These are phyloP conservation scores for Ceryle rudis DNA, from an alignment of 2,797 vertebrate genomes.

Conservation along the genomic window DNA sequence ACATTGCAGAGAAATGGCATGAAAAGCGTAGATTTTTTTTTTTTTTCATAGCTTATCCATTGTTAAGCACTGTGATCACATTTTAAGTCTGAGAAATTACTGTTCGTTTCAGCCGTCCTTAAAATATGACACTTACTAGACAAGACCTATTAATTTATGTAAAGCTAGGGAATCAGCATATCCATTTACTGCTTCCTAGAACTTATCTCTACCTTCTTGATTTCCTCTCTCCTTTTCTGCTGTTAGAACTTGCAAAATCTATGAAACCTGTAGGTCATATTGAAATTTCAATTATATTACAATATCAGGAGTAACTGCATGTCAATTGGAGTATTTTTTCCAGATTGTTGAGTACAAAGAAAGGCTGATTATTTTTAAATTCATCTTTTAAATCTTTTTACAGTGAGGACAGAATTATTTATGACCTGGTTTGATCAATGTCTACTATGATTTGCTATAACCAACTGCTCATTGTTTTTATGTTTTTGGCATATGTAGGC, in stretches of 20 bases:
- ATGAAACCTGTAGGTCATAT: constrained; percentile 17
- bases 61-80: background rate
- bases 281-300: constrained; percentile 18
- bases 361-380: background rate
- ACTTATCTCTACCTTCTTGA: background rate
- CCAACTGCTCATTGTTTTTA: background rate
- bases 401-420: background rate
- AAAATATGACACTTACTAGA: background rate
- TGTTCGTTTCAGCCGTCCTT: background rate
- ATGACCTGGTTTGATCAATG: background rate
- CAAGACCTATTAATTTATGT: background rate
- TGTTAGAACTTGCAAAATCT: background rate
- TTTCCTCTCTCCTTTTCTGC: background rate
- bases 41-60: background rate
- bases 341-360: background rate
- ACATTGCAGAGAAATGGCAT: background rate
- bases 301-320: background rate
- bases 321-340: background rate
- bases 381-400: background rate
- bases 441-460: background rate
- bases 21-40: background rate
- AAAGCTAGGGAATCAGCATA: background rate
- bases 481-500: background rate
- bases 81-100: background rate
- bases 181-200: background rate